Conservation (phyloP, 2,113 vertebrate genomes). For the Azemiops feae region DNA sequence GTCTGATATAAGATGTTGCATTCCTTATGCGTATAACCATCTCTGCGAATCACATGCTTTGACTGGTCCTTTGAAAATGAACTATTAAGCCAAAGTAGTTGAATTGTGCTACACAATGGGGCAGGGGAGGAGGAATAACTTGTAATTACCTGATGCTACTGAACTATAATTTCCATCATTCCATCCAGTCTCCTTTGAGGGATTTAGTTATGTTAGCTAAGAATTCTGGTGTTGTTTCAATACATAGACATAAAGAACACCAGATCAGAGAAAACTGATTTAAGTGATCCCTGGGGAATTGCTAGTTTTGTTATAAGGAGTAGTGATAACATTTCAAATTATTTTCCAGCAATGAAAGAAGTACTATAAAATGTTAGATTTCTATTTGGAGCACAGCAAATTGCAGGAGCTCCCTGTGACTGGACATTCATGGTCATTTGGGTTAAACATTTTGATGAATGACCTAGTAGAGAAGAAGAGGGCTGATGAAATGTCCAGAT, state of each 20-base stretch:
- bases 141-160: background rate
- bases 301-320: background rate
- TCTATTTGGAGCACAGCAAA: background rate
- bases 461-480: background rate
- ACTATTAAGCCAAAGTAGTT: background rate
- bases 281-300: background rate
- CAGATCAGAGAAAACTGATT: background rate
- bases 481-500: constrained; percentile 1
- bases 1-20: background rate
- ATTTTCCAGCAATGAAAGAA: background rate
- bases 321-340: background rate
- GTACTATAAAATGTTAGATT: background rate
- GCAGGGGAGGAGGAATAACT: background rate
- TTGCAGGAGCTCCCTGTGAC: background rate
- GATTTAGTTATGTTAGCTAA: background rate
- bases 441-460: background rate
- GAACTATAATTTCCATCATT: background rate
- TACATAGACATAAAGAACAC: background rate
- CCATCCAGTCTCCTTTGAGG: too few species aligned
- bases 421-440: background rate
- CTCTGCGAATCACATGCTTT: background rate
- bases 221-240: background rate
- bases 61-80: background rate
- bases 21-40: background rate
- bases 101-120: background rate